A percentile compares a stretch with the other conserved stretches of the same genome.
Evolutionary conservation across 2,888 invertebrate genomes (phyloP).

Genomic region (Xanthorhoe designata): DNA sequence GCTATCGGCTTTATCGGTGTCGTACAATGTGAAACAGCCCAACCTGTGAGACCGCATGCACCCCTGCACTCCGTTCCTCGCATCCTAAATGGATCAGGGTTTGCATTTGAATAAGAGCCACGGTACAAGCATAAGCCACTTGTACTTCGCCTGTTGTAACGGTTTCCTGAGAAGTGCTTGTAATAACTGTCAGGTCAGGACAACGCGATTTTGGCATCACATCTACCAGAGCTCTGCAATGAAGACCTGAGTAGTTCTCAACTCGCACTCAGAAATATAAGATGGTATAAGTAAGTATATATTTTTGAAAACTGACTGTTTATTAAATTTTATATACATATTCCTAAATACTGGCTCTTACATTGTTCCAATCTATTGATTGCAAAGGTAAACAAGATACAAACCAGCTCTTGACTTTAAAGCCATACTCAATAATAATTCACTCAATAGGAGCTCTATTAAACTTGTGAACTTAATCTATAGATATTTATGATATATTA

Average conservation of each 20-base stretch:
- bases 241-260: too few relatives aligned
- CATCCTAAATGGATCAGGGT: constrained; percentile 26
- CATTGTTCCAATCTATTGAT: background rate
- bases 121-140: constrained; percentile 1
- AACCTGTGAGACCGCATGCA: constrained; percentile 18
- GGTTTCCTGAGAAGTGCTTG: background rate
- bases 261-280: too few relatives aligned
- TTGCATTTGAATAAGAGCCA: constrained; percentile 16
- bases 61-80: constrained; percentile 16
- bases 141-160: background rate
- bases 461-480: background rate
- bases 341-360: too few relatives aligned
- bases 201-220: background rate
- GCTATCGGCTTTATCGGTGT: background rate
- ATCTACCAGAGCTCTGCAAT: too few relatives aligned
- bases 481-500: background rate
- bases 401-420: background rate
- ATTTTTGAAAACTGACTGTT: too few relatives aligned
- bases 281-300: too few relatives aligned
- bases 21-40: constrained; percentile 6
- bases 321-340: too few relatives aligned
- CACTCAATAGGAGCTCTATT: constrained; percentile 1
- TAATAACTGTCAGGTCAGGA: background rate
- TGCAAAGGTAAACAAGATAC: background rate
- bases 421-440: background rate